These are phyloP conservation scores for Phyllotreta cruciferae DNA, from an alignment of 2,888 invertebrate species.

Conservation along the genomic window DNA sequence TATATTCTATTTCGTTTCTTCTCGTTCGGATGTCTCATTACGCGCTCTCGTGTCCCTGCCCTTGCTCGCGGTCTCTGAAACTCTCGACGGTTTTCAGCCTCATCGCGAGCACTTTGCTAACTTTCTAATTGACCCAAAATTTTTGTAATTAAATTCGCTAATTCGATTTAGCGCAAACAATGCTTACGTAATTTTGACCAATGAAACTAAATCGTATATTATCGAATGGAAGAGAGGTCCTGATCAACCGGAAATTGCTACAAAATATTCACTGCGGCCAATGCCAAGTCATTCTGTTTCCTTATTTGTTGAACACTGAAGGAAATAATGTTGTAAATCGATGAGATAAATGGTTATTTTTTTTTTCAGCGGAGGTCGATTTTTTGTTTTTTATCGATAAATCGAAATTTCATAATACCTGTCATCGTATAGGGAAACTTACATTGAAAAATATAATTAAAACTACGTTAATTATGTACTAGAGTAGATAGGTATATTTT, in stretches of 20 bases:
- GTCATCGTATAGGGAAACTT: no score
- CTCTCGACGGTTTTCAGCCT: background rate
- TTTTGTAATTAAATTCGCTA: constrained; percentile 8
- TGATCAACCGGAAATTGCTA: constrained; percentile 12
- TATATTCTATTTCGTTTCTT: constrained; percentile 33
- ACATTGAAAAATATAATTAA: no score
- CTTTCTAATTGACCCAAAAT: no score
- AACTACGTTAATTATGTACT: no score
- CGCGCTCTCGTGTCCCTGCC: background rate
- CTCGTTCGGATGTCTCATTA: constrained; percentile 22
- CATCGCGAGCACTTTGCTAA: background rate
- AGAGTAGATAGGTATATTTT: no score
- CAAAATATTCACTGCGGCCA: constrained; percentile 4
- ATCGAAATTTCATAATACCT: no score
- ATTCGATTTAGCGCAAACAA: background rate
- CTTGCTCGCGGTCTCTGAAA: background rate
- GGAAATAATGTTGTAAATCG: background rate
- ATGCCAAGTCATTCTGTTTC: constrained; percentile 10
- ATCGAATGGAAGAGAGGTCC: background rate
- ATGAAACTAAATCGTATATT: background rate
- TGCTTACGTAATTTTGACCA: constrained; percentile 7
- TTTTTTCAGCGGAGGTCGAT: no score
- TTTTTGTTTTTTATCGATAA: no score
- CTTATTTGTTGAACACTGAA: constrained; percentile 10
- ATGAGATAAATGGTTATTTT: no score